Evolutionary conservation across 2,113 vertebrate genomes (phyloP).

Genomic region (Myotis yumanensis): DNA sequence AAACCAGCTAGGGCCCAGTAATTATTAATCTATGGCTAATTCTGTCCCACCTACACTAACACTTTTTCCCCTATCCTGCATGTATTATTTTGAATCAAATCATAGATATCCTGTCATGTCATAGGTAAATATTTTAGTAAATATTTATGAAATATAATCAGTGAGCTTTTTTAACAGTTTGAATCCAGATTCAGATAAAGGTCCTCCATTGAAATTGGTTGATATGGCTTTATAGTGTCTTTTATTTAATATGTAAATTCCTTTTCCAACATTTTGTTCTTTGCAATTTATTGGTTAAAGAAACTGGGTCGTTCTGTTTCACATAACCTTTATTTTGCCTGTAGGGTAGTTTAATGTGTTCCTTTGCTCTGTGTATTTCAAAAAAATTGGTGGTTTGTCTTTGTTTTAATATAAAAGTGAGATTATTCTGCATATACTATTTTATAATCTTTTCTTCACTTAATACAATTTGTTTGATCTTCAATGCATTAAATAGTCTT

Average conservation of each 20-base stretch:
- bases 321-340: background rate
- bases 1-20: no score
- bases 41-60: background rate
- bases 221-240: background rate
- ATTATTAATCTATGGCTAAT: background rate
- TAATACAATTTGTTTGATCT: background rate
- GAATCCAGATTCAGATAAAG: background rate
- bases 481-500: background rate
- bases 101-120: background rate
- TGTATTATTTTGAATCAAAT: background rate
- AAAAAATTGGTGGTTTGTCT: slow-evolving; percentile 11
- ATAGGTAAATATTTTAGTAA: background rate
- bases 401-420: slow-evolving; percentile 16
- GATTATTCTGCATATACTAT: background rate
- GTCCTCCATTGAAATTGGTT: background rate
- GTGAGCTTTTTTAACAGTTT: background rate
- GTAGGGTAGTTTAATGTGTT: background rate
- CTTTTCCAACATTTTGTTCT: background rate
- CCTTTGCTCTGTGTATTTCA: slow-evolving; percentile 37
- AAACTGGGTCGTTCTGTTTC: background rate
- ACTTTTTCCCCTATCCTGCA: background rate
- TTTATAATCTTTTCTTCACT: background rate
- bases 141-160: background rate
- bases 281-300: background rate
- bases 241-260: background rate